Evolutionary conservation across 2,113 vertebrate species (phyloP).

Genomic region (Orientallactaga bullata): DNA sequence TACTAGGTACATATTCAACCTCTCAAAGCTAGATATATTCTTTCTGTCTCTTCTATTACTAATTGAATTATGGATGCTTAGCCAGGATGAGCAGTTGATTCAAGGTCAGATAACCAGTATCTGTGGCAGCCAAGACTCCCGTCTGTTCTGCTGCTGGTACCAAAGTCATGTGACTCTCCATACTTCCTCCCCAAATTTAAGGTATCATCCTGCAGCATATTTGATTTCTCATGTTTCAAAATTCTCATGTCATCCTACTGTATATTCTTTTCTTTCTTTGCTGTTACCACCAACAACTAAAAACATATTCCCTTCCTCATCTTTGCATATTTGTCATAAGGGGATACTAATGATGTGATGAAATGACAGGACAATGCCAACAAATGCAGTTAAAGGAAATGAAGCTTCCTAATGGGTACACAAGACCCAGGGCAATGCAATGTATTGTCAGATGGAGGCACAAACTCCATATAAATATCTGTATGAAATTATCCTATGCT

Average conservation of each 20-base stretch:
- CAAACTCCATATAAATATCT: neutral
- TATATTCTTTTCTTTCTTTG: neutral
- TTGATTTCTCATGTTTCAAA: constrained; percentile 1
- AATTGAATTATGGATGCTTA: neutral
- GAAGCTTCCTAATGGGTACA: neutral
- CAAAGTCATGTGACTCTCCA: neutral
- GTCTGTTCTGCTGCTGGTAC: neutral
- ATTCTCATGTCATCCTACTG: neutral
- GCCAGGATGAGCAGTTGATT: neutral
- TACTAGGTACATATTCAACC: neutral
- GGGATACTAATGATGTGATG: neutral
- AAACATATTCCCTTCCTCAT: neutral
- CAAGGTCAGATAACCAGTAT: neutral
- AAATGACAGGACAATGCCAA: constrained; percentile 19
- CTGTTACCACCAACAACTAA: neutral
- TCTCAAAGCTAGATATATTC: neutral
- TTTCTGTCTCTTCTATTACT: neutral
- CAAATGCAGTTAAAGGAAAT: neutral
- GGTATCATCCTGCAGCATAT: neutral
- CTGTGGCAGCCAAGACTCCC: neutral
- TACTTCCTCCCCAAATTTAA: neutral
- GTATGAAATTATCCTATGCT: neutral
- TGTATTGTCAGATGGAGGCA: neutral
- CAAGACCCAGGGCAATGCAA: neutral
- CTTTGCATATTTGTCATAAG: neutral